Conservation (phyloP, 1,140 invertebrate species). For the Meteorus sp. region DNA sequence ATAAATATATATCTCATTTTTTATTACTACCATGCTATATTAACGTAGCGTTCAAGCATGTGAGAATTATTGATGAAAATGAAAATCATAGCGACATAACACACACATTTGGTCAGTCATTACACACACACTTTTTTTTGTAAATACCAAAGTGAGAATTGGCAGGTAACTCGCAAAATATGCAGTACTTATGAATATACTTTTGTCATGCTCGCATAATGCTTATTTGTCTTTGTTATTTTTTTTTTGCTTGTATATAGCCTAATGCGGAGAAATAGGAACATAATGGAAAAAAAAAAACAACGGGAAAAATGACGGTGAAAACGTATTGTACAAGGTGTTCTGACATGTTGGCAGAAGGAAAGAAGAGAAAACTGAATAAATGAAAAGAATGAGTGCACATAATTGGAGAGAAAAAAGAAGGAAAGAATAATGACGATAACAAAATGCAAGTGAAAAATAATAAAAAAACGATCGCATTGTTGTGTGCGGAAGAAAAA, state of each 20-base stretch:
- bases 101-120: background rate
- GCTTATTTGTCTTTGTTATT: background rate
- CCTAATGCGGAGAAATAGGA: background rate
- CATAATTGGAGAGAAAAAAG: background rate
- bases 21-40: too few species aligned
- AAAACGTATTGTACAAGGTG: slow-evolving; percentile 8
- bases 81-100: background rate
- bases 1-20: background rate
- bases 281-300: background rate
- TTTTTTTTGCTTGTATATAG: slow-evolving; percentile 24
- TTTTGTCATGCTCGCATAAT: too few species aligned
- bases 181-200: slow-evolving; percentile 14
- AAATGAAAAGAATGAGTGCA: background rate
- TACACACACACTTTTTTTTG: slow-evolving; percentile 17
- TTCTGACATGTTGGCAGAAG: slow-evolving; percentile 18
- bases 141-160: slow-evolving; percentile 30
- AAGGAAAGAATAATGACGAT: slow-evolving; percentile 4
- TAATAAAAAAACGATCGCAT: background rate
- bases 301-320: background rate
- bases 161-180: slow-evolving; percentile 10
- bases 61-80: background rate
- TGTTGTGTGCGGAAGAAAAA: background rate
- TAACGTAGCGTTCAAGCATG: background rate
- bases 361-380: background rate
- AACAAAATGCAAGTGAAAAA: background rate